Evolutionary conservation across 2,888 invertebrate genomes (phyloP), one percentile per base, ranked within the genome.

Genomic region (Cheilosia impressa): DNA sequence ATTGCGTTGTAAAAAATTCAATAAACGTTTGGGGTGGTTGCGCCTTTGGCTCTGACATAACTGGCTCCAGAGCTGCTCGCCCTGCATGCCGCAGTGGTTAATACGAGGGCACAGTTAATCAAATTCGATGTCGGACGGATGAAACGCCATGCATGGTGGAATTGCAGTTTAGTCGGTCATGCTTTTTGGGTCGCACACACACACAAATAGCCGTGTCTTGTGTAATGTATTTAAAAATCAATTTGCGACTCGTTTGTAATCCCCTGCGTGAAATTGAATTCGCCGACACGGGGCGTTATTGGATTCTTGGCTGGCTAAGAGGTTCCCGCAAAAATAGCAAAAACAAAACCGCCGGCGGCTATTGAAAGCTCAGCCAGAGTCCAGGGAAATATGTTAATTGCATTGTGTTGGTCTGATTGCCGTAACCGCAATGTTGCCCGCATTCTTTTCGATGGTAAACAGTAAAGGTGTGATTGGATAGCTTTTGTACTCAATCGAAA

Each of bases 231-330:
- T 75, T 84, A 76, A 80, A 84, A 80, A 84, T 71, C 71, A 80
- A 84, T 80, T 84, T 79, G 53, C 53, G 31, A 71, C 65, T 84
- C 83, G 79, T 75, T 79, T 80, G 83, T 58, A 73, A 60, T 78
- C 63, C 75, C 69, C 63, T 76, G 71, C 71, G 53, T 80, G 80
- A 84, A 84, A 84, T 84, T 84, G 71, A 84, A 71, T 80, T 76
- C 60, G 27, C 58, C 69, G 52, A 52, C 38, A 57, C 38, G 24
- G 63, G 47, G 57, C 60, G 58, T 73, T 83, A 83, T 79, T 73
- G 68, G 27, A 79, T 83, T 79, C 83, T 79, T 79, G 78, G 24
- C 47, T 43, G 68, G 73, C 63, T 69, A 72, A 63, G 62, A 47
- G 31, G 63, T 58, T 52, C 68, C 68, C 83, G 62, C 63, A 71